These are phyloP conservation scores for Ciconia maguari DNA, from an alignment of 2,113 vertebrate genomes.

Conservation along the genomic window DNA sequence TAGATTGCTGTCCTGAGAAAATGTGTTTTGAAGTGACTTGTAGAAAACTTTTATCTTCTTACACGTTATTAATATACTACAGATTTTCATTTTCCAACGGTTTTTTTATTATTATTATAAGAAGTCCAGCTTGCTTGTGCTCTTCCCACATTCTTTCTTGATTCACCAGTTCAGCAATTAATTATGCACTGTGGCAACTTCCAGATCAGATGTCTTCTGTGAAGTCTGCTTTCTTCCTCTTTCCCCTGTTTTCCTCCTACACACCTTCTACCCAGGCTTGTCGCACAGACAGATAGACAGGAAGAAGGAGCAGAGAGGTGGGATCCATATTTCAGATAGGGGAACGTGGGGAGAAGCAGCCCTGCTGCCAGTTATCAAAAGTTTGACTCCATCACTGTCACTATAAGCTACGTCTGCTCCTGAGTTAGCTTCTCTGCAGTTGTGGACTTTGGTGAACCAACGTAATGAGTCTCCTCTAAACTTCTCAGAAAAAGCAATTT, in stretches of 20 bases:
- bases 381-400: not conserved
- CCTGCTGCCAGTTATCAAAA: not conserved
- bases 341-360: not conserved
- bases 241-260: not conserved
- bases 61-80: not conserved
- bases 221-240: not conserved
- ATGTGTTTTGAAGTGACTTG: not conserved
- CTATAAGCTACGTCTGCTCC: not conserved
- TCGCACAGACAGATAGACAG: not conserved
- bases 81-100: not conserved
- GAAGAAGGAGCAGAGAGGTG: not conserved
- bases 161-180: not conserved
- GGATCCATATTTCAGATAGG: not conserved
- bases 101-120: not conserved
- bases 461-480: not conserved
- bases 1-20: not conserved
- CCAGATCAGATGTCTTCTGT: not conserved
- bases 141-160: not conserved
- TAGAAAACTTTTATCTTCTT: not conserved
- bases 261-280: not conserved
- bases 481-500: not conserved
- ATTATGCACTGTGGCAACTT: not conserved
- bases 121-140: not conserved
- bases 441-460: not conserved
- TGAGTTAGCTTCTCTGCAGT: not conserved